These are phyloP conservation scores for Corydoras sp. DNA, from an alignment of 2,113 vertebrate species.

Conservation along the genomic window DNA sequence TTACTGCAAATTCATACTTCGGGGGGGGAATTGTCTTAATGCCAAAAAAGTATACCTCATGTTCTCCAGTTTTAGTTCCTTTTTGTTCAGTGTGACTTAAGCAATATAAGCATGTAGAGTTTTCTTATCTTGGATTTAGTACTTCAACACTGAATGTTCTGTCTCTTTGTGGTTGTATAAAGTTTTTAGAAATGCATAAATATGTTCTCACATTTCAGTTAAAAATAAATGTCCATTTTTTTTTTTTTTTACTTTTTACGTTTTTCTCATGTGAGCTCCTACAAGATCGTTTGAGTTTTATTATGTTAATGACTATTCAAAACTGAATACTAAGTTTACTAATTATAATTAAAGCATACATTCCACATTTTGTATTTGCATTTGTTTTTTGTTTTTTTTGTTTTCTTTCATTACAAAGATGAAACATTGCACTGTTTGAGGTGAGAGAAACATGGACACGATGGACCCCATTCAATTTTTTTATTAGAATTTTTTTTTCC, in stretches of 20 bases:
- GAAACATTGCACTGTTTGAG: slow-evolving; percentile 8
- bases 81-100: slow-evolving; percentile 56
- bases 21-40: slow-evolving; percentile 29
- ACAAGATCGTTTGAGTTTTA: too few relatives aligned
- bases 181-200: slow-evolving; percentile 37
- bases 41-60: slow-evolving; percentile 48
- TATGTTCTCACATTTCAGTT: neutral
- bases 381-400: neutral
- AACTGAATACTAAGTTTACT: too few relatives aligned
- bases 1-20: too few relatives aligned
- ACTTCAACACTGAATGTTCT: slow-evolving; percentile 57
- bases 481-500: slow-evolving; percentile 37
- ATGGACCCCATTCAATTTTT: slow-evolving; percentile 23
- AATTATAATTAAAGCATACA: too few relatives aligned
- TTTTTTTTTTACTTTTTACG: neutral
- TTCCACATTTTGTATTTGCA: neutral
- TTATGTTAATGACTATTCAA: too few relatives aligned
- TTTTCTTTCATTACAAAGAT: neutral
- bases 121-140: slow-evolving; percentile 54
- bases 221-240: slow-evolving; percentile 1
- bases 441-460: neutral
- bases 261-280: neutral
- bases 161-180: slow-evolving; percentile 43
- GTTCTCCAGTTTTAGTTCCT: slow-evolving; percentile 38
- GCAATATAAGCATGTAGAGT: slow-evolving; percentile 53